phyloP scores from a whole-genome alignment of 1,140 invertebrate species.

The Anoplolepis gracilipes region DNA sequence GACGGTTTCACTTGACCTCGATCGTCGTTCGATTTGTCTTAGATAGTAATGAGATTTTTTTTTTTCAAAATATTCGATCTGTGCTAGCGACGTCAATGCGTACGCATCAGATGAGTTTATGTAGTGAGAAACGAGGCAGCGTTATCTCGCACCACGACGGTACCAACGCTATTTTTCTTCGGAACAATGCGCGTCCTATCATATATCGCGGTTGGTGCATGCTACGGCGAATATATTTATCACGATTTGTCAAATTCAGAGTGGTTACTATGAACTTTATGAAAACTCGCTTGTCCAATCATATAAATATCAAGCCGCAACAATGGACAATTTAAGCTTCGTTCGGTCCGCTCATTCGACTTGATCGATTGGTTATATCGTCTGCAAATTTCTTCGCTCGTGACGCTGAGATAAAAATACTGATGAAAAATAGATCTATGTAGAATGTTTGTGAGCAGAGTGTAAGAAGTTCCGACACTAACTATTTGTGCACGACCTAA shows the following conservation, averaged over 20 bases:
- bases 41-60: slow-evolving; percentile 53
- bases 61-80: slow-evolving; percentile 54
- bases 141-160: slow-evolving; percentile 68
- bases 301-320: not conserved
- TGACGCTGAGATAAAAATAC: slow-evolving; percentile 1
- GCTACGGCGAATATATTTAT: slow-evolving; percentile 72
- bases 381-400: slow-evolving; percentile 23
- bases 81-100: slow-evolving; percentile 10
- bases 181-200: slow-evolving; percentile 65
- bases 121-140: slow-evolving; percentile 79
- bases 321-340: slow-evolving; percentile 15
- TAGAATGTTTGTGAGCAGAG: not conserved
- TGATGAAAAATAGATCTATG: not conserved
- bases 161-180: slow-evolving; percentile 62
- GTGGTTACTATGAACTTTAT: not conserved
- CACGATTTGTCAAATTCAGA: slow-evolving; percentile 66
- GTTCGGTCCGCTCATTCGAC: not conserved
- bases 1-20: not conserved
- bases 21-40: slow-evolving; percentile 51
- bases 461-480: not conserved
- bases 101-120: slow-evolving; percentile 72
- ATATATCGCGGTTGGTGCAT: slow-evolving; percentile 43
- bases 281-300: not conserved
- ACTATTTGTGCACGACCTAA: not conserved
- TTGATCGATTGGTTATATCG: slow-evolving; percentile 15